Evolutionary conservation across 2,888 invertebrate species (phyloP), one percentile per base, ranked within the genome.

Genomic region (Epirrhoe alternata): DNA sequence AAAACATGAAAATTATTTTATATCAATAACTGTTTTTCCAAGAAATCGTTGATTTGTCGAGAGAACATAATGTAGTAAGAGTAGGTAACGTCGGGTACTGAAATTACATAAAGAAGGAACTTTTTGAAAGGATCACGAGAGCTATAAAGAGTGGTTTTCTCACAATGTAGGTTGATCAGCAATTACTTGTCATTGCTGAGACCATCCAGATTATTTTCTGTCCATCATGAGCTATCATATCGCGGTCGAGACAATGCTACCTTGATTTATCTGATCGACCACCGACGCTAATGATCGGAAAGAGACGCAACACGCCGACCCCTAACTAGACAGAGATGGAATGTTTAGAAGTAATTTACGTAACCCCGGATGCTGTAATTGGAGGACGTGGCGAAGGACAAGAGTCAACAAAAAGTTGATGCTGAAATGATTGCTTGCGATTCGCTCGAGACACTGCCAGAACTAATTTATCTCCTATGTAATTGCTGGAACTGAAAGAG

Each of bases 281-380:
- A 38, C 57, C 33, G 51, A 51, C 51, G 42, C 65, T 67, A 67
- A 67, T 64, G 60, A 60, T 52, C 47, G 14, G 63, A 64, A 50
- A 42, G 63, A 67, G 67, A 60, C 33, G 60, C 59, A 55, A 51
- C 35, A 47, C 8, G 35, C 33, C 49, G 6, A 24, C 24, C 58
- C 16, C 33, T 38, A 7, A 38, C 38, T 10, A 62, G 50, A 66
- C n/a, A 24, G 56, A 56, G 60, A 52, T 45, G 50, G 47, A 47
- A 51, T 55, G 31, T 38, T 24, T 50, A 33, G 47, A 52, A n/a
- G 55, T 49, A 35, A 55, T 60, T 38, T 49, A 53, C 31, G 51
- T 60, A 60, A 63, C 53, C 56, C 56, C 52, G 67, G 63, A 64
- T 68, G 61, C 57, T 14, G 63, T 60, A 63, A 63, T 60, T 65